Evolutionary conservation across 2,113 vertebrate species (phyloP), one percentile per base, ranked within the genome.

Genomic region (Ptychochromis oligacanthus): DNA sequence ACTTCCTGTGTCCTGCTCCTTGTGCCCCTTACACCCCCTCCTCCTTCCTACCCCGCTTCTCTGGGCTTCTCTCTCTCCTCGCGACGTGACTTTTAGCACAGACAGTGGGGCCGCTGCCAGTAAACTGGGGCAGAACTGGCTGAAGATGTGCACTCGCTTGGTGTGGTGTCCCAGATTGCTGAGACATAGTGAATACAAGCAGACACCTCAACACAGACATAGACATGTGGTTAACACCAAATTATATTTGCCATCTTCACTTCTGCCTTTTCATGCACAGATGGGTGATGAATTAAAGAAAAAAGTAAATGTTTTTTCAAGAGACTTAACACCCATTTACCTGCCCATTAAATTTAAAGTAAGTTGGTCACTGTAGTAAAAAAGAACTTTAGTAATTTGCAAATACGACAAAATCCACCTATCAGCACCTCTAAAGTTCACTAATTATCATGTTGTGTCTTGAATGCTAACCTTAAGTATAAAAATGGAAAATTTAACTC

Each of bases 21-120:
- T 86, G 86, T 95, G 94, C 94, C 95, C 94, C 89, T 75, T 89
- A 81, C 92, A 92, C 86, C 91, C 90, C 92, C 92, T 77, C 91
- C 89, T 89, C 88, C 87, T 91, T 94, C 94, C 93, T 91, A 90
- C 91, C 81, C 88, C 22, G 59, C 76, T 82, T 84, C 83, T 79
- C 89, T 57, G 82, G 84, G 78, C 87, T 84, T 52, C 82, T 92
- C 89, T 94, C 91, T 95, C 92, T 92, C 92, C 75, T 92, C 76
- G 89, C 92, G 94, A 96, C 95, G 96, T 96, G 95, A 96, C 96
- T 95, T 89, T 89, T 80, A 89, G 95, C 96, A 96, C 96, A 95
- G 94, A 92, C 93, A 88, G 81, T 85, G 84, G 89, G 89, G 93
- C 92, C 57, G 84, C 84, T 96, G 96, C 95, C 96, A 96, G 85